Conservation (phyloP, 2,113 vertebrate species). For the Percina caprodes region DNA sequence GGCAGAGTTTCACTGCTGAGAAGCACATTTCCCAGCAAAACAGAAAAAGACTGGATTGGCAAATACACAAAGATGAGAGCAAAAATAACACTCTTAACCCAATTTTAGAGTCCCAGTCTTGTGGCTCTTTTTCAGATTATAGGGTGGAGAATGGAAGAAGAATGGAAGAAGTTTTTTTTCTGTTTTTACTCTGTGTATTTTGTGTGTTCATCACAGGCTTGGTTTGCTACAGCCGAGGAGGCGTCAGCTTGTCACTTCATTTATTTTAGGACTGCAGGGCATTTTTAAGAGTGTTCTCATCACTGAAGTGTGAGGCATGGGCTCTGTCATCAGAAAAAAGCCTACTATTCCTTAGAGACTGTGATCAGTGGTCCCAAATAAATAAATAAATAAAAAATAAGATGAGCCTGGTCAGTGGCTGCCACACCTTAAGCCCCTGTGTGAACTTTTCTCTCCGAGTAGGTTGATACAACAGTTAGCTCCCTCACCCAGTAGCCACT, state of each 20-base stretch:
- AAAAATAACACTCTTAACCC: conserved; percentile 74
- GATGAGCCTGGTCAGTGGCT: not conserved
- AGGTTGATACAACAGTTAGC: not conserved
- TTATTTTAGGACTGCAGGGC: conserved; percentile 48
- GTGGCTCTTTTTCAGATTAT: conserved; percentile 72
- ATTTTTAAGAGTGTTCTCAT: conserved; percentile 32
- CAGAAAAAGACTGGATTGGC: conserved; percentile 61
- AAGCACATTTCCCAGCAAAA: conserved; percentile 46
- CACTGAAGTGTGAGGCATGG: not conserved
- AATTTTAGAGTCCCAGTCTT: conserved; percentile 70
- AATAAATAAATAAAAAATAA: not conserved
- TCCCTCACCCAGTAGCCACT: not conserved
- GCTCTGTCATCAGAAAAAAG: conserved; percentile 1
- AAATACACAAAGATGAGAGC: conserved; percentile 73
- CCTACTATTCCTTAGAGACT: not conserved
- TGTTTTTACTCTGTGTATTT: conserved; percentile 55
- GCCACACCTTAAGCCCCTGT: not conserved
- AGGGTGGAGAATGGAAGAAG: conserved; percentile 67
- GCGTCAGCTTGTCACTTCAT: conserved; percentile 49
- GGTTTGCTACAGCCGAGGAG: conserved; percentile 41
- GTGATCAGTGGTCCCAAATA: not conserved
- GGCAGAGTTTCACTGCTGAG: conserved; percentile 41
- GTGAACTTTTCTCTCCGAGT: not conserved
- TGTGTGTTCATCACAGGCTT: conserved; percentile 45
- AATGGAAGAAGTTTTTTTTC: not conserved